Percentiles rank a stretch among this genome's conserved stretches.
Evolutionary conservation across 2,113 vertebrate genomes (phyloP).

Genomic region (Rynchops niger): DNA sequence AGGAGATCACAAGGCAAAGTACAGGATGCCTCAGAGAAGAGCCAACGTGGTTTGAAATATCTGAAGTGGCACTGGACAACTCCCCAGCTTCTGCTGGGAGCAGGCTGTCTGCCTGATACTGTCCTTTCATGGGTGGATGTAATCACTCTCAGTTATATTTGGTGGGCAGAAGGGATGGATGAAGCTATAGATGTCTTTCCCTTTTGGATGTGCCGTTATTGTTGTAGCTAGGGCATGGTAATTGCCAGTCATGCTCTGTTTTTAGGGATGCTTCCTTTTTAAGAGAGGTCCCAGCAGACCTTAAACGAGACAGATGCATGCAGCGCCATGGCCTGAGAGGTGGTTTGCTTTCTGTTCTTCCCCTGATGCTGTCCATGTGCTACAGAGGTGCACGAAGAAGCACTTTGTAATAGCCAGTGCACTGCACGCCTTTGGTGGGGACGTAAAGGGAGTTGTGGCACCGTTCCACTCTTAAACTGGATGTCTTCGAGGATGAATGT

Average conservation of each 20-base stretch:
- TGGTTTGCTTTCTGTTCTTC: neutral
- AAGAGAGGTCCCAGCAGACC: neutral
- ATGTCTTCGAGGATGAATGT: neutral
- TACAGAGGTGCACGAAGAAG: neutral
- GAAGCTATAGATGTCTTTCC: neutral
- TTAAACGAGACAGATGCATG: neutral
- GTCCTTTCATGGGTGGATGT: neutral
- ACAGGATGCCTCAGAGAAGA: neutral
- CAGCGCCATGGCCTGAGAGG: neutral
- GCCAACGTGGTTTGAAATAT: neutral
- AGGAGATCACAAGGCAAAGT: neutral
- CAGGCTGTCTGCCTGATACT: rapidly evolving
- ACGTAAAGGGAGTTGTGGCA: neutral
- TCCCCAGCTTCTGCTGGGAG: neutral
- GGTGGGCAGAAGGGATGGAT: neutral
- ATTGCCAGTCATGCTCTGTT: neutral
- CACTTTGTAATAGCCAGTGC: neutral
- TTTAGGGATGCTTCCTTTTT: neutral
- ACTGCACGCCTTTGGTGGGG: neutral
- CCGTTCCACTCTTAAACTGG: rapidly evolving
- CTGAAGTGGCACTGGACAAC: neutral
- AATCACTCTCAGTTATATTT: neutral
- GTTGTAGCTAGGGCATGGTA: neutral
- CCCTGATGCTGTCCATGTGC: neutral
- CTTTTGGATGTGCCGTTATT: neutral